A percentile compares a stretch with the other conserved stretches of the same genome.
Conservation (phyloP, 2,113 vertebrate genomes). For the Myrmophylax atrothorax region DNA sequence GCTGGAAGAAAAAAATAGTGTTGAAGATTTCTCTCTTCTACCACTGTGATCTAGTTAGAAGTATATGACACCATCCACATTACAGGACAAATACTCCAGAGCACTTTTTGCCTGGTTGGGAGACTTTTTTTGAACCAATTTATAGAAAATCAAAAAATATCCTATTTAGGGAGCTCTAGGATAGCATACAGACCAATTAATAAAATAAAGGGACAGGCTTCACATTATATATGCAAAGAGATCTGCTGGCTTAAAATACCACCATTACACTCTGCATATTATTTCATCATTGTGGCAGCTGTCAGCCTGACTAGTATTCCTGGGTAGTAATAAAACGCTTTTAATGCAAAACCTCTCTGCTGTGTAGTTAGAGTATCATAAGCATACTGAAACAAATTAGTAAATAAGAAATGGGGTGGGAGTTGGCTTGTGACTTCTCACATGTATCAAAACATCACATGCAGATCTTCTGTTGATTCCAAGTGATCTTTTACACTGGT, state of each 20-base stretch:
- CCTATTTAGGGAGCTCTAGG: background rate
- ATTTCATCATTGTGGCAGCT: background rate
- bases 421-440: background rate
- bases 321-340: background rate
- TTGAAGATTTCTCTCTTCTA: background rate
- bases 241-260: background rate
- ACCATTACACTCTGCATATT: background rate
- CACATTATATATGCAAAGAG: background rate
- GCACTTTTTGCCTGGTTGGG: background rate
- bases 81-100: background rate
- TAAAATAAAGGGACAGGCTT: background rate
- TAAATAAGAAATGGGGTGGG: background rate
- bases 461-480: background rate
- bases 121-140: background rate
- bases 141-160: background rate
- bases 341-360: background rate
- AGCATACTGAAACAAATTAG: background rate
- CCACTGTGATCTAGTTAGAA: background rate
- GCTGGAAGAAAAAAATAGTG: background rate
- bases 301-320: background rate
- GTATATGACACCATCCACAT: background rate
- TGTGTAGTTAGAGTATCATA: background rate
- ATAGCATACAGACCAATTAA: background rate
- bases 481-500: background rate
- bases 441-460: slow-evolving; percentile 17